phyloP scores from a whole-genome alignment of 2,888 invertebrate species.

The Limnephilus lunatus region DNA sequence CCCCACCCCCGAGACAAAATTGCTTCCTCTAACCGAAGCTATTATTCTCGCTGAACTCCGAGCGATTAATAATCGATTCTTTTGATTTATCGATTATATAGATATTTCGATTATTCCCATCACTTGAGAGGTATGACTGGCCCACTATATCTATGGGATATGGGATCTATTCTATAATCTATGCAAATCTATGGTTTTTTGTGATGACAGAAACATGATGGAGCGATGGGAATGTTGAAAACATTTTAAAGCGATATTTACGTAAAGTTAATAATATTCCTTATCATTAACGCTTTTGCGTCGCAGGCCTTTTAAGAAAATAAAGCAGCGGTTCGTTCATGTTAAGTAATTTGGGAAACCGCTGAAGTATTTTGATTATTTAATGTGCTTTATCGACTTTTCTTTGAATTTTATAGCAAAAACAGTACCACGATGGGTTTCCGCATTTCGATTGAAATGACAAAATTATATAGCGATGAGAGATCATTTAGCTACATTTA shows the following conservation, averaged over 20 bases:
- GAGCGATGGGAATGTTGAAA: not conserved
- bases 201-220: not conserved
- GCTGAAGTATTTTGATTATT: not conserved
- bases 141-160: no score
- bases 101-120: no score
- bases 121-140: fast-evolving
- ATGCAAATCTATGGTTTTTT: not conserved
- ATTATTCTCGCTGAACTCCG: no score
- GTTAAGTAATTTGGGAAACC: not conserved
- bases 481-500: conserved; percentile 57
- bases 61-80: no score
- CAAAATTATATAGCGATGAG: conserved; percentile 58
- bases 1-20: no score
- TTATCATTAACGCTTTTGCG: not conserved
- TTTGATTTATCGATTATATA: no score
- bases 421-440: conserved; percentile 48
- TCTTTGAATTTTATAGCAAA: not conserved
- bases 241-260: not conserved
- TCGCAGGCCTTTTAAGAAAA: not conserved
- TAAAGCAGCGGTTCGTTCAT: not conserved
- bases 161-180: no score
- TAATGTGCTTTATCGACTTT: not conserved
- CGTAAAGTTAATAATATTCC: not conserved
- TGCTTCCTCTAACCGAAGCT: no score
- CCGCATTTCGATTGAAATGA: conserved; percentile 47